These are phyloP conservation scores for Hypolimnas misippus DNA, from an alignment of 2,888 invertebrate species.

Conservation along the genomic window DNA sequence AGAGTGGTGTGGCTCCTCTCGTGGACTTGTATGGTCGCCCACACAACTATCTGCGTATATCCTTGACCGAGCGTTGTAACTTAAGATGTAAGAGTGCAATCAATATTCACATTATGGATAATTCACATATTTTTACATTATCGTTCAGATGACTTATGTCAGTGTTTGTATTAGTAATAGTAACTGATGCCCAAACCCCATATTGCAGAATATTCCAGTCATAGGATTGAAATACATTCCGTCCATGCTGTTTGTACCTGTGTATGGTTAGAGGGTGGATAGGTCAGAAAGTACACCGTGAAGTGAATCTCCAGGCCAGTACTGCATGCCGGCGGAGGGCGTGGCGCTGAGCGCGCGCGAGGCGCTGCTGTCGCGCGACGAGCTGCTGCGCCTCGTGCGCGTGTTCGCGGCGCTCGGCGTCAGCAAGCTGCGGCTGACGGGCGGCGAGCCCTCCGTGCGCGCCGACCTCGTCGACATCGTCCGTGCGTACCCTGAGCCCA, in stretches of 20 bases:
- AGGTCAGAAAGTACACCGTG: no score
- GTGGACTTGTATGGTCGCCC: conserved; percentile 93
- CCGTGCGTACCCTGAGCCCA: conserved; percentile 75
- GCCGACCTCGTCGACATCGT: conserved; percentile 93
- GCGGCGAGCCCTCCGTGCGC: conserved; percentile 97
- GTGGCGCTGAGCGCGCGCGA: conserved; percentile 91
- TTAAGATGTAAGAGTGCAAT: conserved; percentile 93
- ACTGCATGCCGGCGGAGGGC: conserved; percentile 99
- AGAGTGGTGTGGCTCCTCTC: conserved; percentile 66
- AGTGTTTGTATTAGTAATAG: no score
- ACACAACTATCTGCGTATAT: conserved; percentile 97
- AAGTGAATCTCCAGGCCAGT: no score
- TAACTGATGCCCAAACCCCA: no score
- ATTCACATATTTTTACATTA: not conserved
- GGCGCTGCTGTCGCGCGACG: conserved; percentile 90
- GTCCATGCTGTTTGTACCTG: no score
- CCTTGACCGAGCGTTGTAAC: conserved; percentile 98
- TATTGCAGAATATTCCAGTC: no score
- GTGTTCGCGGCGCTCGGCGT: conserved; percentile 96
- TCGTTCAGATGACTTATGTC: no score
- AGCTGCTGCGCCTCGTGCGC: conserved; percentile 90
- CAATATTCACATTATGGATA: no score
- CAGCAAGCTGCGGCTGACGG: conserved; percentile 96
- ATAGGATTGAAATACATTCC: no score
- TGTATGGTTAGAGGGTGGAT: no score